Conservation (phyloP, 1,140 invertebrate species). For the Macrotrachela quadricornifera region DNA sequence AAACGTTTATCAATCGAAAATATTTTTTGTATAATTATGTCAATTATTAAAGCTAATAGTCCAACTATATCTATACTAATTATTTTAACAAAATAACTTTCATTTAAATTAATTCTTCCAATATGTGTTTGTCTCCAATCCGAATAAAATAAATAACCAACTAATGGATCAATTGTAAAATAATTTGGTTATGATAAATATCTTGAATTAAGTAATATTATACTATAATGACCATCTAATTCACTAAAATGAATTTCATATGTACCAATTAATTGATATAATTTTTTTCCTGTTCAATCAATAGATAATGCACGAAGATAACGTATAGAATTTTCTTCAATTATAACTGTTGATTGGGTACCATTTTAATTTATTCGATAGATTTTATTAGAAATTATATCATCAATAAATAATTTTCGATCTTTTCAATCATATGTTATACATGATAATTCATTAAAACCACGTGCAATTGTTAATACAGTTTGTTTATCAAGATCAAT, state of each 20-base stretch:
- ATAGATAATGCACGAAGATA: conserved; percentile 83
- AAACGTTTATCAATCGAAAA: conserved; percentile 89
- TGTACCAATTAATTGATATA: conserved; percentile 34
- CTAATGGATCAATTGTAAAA: conserved; percentile 75
- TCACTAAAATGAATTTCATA: conserved; percentile 69
- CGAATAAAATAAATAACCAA: conserved; percentile 76
- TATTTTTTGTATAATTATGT: conserved; percentile 71
- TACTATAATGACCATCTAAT: conserved; percentile 67
- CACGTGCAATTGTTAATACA: conserved; percentile 73
- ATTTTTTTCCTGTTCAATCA: conserved; percentile 62
- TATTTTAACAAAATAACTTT: conserved; percentile 64
- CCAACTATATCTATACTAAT: conserved; percentile 87
- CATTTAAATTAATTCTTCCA: conserved; percentile 90
- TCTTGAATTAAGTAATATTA: conserved; percentile 57
- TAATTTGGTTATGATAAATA: conserved; percentile 69
- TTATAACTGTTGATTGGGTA: conserved; percentile 40
- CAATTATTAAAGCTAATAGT: conserved; percentile 89
- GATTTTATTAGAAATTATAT: conserved; percentile 68
- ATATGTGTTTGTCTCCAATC: conserved; percentile 85
- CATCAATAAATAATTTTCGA: conserved; percentile 70
- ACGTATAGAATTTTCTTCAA: conserved; percentile 74
- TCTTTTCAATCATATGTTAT: conserved; percentile 70
- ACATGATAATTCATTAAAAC: conserved; percentile 82
- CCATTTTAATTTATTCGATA: conserved; percentile 36
- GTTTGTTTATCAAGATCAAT: conserved; percentile 64